Base-by-base conservation (phyloP, 2,797 vertebrate species). In the Molossus alvarezi region DNA sequence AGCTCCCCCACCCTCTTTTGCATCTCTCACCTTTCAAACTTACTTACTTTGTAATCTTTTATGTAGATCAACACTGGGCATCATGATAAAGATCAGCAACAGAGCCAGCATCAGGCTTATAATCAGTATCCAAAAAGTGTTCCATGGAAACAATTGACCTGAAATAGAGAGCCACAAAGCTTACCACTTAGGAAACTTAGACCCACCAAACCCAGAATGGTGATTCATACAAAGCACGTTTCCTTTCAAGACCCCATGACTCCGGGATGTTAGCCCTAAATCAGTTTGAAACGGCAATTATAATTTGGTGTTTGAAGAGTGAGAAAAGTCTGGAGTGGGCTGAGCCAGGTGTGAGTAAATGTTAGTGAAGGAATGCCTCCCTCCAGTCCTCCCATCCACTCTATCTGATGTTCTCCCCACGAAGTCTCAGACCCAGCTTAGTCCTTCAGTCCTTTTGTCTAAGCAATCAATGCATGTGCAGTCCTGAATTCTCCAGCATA, bases 101-200 rank as follows among this genome's bases (percentile, higher is more conserved):
- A 80, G 1, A 82, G 0, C 3, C 41, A 93, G 25, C 71, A n/a
- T 60, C 51, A 13, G 10, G 21, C 0, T 1, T n/a, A 90, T 13
- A n/a, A 14, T 81, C n/a, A 64, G 9, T 9, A 1, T 27, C 75
- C 73, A 85, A n/a, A 85, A 27, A 21, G 0, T 2, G 14, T 69
- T 48, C 81, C 91, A 86, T 2, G 60, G 62, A 62, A 87, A 87
- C 23, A 87, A 37, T 20, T 41, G 6, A 37, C 76, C 95, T 82
- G 82, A 69, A 95, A 90, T 14, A 72, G n/a, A 79, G 25, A 60
- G 15, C 67, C 10, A 72, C 21, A 95, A 15, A 86, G 33, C 14
- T 88, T 80, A 90, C 12, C 58, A 72, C 37, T 15, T 45, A 73
- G 65, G 41, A 80, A 65, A 57, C 15, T 23, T 37, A 2, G 9